Evolutionary conservation across 2,888 invertebrate genomes (phyloP).

Genomic region (Sarcophaga rosellei): DNA sequence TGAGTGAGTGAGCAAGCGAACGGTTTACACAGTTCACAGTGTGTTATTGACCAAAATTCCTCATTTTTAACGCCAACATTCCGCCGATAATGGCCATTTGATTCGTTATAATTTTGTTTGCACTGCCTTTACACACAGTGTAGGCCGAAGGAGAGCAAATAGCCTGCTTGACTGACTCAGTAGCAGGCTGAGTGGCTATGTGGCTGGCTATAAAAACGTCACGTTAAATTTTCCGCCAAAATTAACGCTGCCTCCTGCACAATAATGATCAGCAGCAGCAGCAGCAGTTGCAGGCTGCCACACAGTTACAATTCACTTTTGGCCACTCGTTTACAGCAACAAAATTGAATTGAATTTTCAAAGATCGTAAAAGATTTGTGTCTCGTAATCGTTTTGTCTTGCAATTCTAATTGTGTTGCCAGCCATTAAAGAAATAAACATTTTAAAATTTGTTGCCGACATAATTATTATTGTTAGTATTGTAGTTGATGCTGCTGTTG

Average conservation of each 20-base stretch:
- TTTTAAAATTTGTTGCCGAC: conserved; percentile 1
- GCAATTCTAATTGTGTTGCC: conserved; percentile 40
- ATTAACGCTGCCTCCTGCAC: conserved; percentile 67
- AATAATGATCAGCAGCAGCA: conserved; percentile 12
- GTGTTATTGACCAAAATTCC: conserved; percentile 52
- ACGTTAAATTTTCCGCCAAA: conserved; percentile 72
- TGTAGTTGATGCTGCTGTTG: background rate
- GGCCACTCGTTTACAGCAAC: background rate
- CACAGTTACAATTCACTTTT: conserved; percentile 53
- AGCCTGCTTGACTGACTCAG: too few species aligned
- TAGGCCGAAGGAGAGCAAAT: conserved; percentile 14
- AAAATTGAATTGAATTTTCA: background rate
- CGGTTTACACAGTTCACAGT: background rate
- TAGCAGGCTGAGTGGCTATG: conserved; percentile 48
- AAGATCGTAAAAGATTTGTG: background rate
- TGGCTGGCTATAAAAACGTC: conserved; percentile 62
- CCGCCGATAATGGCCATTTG: conserved; percentile 61
- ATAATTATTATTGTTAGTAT: conserved; percentile 19
- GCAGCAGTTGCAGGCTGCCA: conserved; percentile 21
- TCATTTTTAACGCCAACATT: conserved; percentile 19
- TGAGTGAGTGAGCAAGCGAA: too few species aligned
- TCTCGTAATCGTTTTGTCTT: conserved; percentile 24
- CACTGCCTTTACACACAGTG: conserved; percentile 14
- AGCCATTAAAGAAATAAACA: background rate
- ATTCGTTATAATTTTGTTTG: conserved; percentile 23